A percentile compares a stretch with the other conserved stretches of the same genome.
Conservation (phyloP, 2,888 invertebrate species). For the Caenorhabditis sp. region DNA sequence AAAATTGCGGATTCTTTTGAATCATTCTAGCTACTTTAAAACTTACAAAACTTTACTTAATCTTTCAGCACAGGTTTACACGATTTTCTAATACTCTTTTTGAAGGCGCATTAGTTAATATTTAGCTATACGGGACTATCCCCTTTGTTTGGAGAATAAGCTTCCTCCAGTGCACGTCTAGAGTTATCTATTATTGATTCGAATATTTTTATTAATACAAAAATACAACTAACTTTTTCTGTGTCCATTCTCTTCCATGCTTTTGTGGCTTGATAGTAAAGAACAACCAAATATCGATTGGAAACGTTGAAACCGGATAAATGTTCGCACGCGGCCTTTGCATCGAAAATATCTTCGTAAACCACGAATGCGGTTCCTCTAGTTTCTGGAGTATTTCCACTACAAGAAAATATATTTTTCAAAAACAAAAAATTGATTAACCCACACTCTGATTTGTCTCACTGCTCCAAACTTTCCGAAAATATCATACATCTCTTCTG, state of each 20-base stretch:
- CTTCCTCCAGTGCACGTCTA: too few relatives aligned
- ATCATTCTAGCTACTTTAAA: too few relatives aligned
- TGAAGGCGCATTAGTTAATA: too few relatives aligned
- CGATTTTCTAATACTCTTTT: too few relatives aligned
- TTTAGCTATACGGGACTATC: too few relatives aligned
- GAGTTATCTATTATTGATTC: too few relatives aligned
- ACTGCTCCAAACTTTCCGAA: conserved; percentile 99
- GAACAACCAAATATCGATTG: conserved; percentile 95
- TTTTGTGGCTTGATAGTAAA: conserved; percentile 86
- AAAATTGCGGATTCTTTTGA: too few relatives aligned
- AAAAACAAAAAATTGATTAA: conserved; percentile 54
- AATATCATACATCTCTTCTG: conserved; percentile 99
- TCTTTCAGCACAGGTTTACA: too few relatives aligned
- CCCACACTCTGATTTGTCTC: conserved; percentile 95
- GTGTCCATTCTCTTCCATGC: conserved; percentile 73
- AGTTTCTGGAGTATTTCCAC: conserved; percentile 94
- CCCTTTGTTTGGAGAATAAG: too few relatives aligned
- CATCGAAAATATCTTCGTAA: conserved; percentile 99
- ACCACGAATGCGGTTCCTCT: conserved; percentile 99
- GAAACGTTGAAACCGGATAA: conserved; percentile 98
- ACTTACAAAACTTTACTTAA: too few relatives aligned
- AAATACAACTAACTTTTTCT: conserved; percentile 72
- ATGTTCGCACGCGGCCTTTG: conserved; percentile 99
- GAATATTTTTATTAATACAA: too few relatives aligned
- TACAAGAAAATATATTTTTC: conserved; percentile 71